These are phyloP conservation scores for Onychomys torridus DNA, from an alignment of 2,797 vertebrate genomes.

Conservation along the genomic window DNA sequence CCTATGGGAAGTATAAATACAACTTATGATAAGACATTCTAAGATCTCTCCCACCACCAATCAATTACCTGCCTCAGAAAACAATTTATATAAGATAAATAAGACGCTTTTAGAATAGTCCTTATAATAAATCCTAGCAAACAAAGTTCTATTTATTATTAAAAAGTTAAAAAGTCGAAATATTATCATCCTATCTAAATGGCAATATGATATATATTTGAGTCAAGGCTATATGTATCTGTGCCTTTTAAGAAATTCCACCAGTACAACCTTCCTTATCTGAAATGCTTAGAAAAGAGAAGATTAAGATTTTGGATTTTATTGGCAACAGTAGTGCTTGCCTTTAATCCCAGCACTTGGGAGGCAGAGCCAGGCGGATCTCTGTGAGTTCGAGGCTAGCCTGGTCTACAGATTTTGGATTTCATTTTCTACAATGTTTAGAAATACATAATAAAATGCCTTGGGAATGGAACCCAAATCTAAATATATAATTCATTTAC, in stretches of 20 bases:
- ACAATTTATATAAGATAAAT: constrained; percentile 57
- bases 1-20: constrained; percentile 88
- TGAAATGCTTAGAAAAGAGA: background rate
- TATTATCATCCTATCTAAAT: background rate
- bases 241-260: constrained; percentile 40
- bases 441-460: background rate
- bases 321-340: too few relatives aligned
- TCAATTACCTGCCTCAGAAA: constrained; percentile 66
- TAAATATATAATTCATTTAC: background rate
- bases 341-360: too few relatives aligned
- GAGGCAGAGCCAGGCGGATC: too few relatives aligned
- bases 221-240: background rate
- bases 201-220: background rate
- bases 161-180: constrained; percentile 13
- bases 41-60: constrained; percentile 29
- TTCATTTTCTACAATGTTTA: background rate
- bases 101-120: background rate
- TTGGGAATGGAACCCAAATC: background rate
- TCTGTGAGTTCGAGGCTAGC: too few relatives aligned
- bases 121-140: constrained; percentile 45
- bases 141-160: constrained; percentile 61
- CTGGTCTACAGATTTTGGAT: background rate
- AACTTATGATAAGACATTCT: constrained; percentile 67
- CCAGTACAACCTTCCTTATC: background rate
- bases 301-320: background rate